Evolutionary conservation across 1,140 invertebrate genomes (phyloP).

Genomic region (Popillia japonica): DNA sequence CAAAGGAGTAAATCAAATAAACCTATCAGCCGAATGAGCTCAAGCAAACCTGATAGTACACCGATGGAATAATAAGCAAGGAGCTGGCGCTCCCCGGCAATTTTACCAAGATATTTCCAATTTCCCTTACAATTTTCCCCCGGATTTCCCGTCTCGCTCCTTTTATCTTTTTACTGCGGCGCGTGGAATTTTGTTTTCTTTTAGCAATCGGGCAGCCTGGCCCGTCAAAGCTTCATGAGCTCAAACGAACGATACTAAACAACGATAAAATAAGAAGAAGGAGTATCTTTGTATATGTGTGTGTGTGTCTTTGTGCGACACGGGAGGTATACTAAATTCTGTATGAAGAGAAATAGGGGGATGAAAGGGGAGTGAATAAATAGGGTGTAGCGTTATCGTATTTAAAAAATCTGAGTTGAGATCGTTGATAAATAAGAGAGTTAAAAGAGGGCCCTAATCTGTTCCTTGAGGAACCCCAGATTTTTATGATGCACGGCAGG

Average conservation of each 20-base stretch:
- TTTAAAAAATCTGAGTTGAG: no score
- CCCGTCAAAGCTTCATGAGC: not conserved
- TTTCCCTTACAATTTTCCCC: conserved; percentile 24
- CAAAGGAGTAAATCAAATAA: conserved; percentile 31
- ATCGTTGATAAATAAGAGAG: no score
- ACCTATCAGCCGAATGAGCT: conserved; percentile 28
- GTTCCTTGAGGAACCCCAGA: no score
- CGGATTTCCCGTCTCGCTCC: conserved; percentile 6
- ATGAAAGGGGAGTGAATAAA: no score
- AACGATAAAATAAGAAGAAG: not conserved
- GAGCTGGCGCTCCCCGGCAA: not conserved
- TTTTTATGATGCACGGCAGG: no score
- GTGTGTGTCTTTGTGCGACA: not conserved
- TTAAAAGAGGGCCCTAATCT: no score
- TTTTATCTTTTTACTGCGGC: conserved; percentile 20
- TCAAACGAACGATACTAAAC: not conserved
- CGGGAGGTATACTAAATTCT: not conserved
- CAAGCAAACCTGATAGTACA: conserved; percentile 34
- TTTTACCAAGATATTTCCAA: conserved; percentile 26
- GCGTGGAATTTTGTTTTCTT: not conserved
- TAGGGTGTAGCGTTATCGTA: no score
- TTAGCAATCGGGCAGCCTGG: not conserved
- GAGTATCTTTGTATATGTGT: not conserved
- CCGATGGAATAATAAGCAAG: conserved; percentile 19
- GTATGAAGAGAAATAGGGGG: not conserved